A percentile compares a stretch with the other conserved stretches of the same genome.
These are phyloP conservation scores for Hecatera dysodea DNA, from an alignment of 2,888 invertebrate genomes.

Conservation along the genomic window DNA sequence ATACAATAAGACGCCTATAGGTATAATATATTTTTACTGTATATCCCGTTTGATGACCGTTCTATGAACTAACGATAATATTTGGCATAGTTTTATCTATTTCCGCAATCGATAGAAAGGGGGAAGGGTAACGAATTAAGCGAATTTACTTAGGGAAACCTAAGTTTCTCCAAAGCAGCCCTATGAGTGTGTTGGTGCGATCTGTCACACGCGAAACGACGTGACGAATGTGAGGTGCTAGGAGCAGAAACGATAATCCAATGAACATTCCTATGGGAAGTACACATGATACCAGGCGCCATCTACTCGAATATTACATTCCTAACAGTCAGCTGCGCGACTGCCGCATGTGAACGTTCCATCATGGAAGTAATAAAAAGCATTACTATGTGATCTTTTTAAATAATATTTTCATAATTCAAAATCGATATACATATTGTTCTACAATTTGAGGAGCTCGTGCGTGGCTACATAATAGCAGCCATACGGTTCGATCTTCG, in stretches of 20 bases:
- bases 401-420: conserved; percentile 14
- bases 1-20: background rate
- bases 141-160: background rate
- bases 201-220: conserved; percentile 68
- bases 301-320: conserved; percentile 62
- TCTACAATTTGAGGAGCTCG: too few species aligned
- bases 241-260: conserved; percentile 61
- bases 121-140: background rate
- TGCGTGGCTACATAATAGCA: too few species aligned
- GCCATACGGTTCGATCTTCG: too few species aligned
- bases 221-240: conserved; percentile 68
- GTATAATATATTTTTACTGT: background rate
- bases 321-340: conserved; percentile 45
- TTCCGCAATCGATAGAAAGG: conserved; percentile 1
- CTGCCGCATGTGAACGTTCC: conserved; percentile 43
- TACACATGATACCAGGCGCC: conserved; percentile 58
- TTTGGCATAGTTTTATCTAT: conserved; percentile 5
- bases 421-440: background rate
- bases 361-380: conserved; percentile 43
- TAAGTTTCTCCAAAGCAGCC: conserved; percentile 41
- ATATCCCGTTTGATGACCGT: conserved; percentile 8
- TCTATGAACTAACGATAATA: conserved; percentile 12
- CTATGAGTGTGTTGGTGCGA: conserved; percentile 52
- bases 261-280: conserved; percentile 64
- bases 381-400: conserved; percentile 36